phyloP scores from a whole-genome alignment of 2,888 invertebrate genomes.

The Cylloceria caligata region DNA sequence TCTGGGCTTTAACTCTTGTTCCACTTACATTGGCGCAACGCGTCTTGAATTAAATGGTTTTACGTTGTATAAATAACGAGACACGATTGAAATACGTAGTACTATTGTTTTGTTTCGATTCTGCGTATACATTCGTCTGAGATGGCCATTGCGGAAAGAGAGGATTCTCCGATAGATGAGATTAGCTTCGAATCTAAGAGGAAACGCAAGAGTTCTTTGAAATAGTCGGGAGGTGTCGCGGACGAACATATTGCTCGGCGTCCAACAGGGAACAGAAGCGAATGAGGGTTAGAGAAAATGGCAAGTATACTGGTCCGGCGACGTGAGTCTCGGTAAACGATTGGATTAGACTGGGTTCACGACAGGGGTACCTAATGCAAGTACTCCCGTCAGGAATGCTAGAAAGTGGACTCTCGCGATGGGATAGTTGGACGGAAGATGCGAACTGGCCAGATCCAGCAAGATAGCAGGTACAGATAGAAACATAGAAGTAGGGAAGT shows the following conservation, averaged over 20 bases:
- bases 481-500: conserved; percentile 20
- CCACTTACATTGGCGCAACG: conserved; percentile 4
- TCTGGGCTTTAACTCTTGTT: conserved; percentile 20
- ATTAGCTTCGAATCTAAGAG: not conserved
- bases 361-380: conserved; percentile 67
- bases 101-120: not conserved
- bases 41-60: conserved; percentile 12
- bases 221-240: conserved; percentile 26
- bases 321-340: conserved; percentile 64
- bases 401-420: conserved; percentile 60
- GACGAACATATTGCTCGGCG: conserved; percentile 31
- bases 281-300: conserved; percentile 65
- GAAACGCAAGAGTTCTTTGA: conserved; percentile 54
- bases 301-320: conserved; percentile 54
- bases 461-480: conserved; percentile 24
- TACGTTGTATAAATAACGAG: not conserved
- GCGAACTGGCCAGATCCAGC: conserved; percentile 21
- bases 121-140: no score
- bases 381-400: conserved; percentile 53
- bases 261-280: conserved; percentile 34
- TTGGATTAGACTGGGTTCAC: conserved; percentile 67
- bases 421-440: conserved; percentile 37
- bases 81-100: not conserved
- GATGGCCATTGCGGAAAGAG: not conserved
- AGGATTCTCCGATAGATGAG: not conserved